Percentiles rank a stretch among this genome's conserved stretches.
Conservation (phyloP, 2,888 invertebrate species). For the Pimpla rufipes region DNA sequence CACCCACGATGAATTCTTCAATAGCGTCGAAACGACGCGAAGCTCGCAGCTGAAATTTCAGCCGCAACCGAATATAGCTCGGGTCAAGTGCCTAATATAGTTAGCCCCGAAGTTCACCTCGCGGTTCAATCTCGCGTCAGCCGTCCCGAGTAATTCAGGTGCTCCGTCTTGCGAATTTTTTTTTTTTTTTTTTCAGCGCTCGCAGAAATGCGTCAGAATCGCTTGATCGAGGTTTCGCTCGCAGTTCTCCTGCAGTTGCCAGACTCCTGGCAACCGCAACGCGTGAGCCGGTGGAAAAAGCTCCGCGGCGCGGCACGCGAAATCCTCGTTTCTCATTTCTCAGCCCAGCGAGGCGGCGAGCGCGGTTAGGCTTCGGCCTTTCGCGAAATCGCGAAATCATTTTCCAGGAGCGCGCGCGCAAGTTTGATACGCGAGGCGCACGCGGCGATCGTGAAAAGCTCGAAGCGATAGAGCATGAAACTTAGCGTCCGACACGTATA, state of each 20-base stretch:
- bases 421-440: too few species aligned
- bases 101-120: too few species aligned
- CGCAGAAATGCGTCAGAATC: conserved; percentile 1
- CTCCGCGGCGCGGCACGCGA: conserved; percentile 54
- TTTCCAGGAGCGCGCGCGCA: conserved; percentile 32
- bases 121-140: too few species aligned
- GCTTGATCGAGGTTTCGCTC: conserved; percentile 33
- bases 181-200: too few species aligned
- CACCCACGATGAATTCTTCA: background rate
- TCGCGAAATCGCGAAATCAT: conserved; percentile 62
- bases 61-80: too few species aligned
- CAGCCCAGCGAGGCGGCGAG: background rate
- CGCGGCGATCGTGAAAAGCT: conserved; percentile 33
- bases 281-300: conserved; percentile 23
- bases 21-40: background rate
- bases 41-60: too few species aligned
- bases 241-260: too few species aligned
- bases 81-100: too few species aligned
- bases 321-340: conserved; percentile 60
- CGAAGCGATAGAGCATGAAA: conserved; percentile 44
- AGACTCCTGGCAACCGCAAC: conserved; percentile 2
- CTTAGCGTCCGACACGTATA: conserved; percentile 39
- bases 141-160: too few species aligned
- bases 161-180: too few species aligned
- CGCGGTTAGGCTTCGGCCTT: conserved; percentile 58